Base-by-base conservation (phyloP, 2,113 vertebrate genomes). In the Gymnocephalus cernua region DNA sequence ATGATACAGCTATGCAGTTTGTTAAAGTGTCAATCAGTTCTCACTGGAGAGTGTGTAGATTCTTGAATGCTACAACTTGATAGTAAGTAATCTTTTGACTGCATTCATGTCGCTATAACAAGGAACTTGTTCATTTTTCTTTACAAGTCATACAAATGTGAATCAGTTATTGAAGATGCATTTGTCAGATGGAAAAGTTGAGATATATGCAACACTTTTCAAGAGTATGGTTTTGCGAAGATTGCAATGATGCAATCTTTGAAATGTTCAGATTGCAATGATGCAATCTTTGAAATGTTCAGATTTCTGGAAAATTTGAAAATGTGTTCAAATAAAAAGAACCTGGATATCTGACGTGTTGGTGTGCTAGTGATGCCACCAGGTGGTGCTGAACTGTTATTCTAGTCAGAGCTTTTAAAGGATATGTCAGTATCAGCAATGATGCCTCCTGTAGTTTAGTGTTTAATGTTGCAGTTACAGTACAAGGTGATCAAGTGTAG, bases 321-420 rank as follows among this genome's bases (percentile, higher is more conserved):
- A 59, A 45, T 48, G 23, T 57, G 45, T 35, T 69, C 15, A 45
- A 75, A 77, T 77, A 62, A 85, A 76, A 29, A 38, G 21, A 73
- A 38, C 50, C 27, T 69, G 44, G 61, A 53, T 45, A 76, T 38
- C 64, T 35, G 21, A 41, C 14, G 14, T 18, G 53, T 51, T 58
- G 21, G 64, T 73, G 41, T 63, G 27, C 54, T 0, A 4, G 47
- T 14, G 2, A 38, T 45, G 63, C 67, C 81, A 74, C 57, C 56
- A 66, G 82, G 29, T 73, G 74, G 77, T 48, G 81, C 73, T 74
- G 18, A 45, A 63, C 29, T 45, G 12, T 61, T 44, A 18, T 50
- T 23, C 25, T 48, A 5, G 29, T 48, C 45, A 53, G 53, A 2
- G 9, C n/a, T 75, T 78, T 35, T 29, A 27, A 44, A 65, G 66